Evolutionary conservation across 2,888 invertebrate genomes (phyloP).

Genomic region (Syrista parreyssii): DNA sequence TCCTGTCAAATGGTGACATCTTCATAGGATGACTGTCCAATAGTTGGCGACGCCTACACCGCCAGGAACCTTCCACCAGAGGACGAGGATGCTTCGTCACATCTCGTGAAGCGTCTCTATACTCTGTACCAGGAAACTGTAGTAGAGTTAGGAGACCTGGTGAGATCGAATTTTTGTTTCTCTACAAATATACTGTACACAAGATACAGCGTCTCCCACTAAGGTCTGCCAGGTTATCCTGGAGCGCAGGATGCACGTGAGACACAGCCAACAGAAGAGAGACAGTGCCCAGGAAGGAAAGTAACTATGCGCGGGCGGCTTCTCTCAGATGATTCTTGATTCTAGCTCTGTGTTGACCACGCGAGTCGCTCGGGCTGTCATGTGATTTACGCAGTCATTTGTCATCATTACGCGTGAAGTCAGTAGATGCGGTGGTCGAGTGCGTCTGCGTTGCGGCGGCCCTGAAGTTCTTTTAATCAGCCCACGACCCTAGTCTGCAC

Average conservation of each 20-base stretch:
- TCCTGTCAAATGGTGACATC: conserved; percentile 54
- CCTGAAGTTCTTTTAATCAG: neutral
- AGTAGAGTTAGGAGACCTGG: neutral
- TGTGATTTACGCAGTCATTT: conserved; percentile 54
- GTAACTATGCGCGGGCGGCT: neutral
- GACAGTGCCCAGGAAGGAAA: neutral
- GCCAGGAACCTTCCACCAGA: neutral
- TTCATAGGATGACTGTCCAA: conserved; percentile 41
- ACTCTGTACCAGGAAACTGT: neutral
- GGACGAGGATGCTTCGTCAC: neutral
- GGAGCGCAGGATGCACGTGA: neutral
- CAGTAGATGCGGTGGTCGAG: conserved; percentile 21
- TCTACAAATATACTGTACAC: neutral
- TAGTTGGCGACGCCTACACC: conserved; percentile 24
- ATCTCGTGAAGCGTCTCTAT: neutral
- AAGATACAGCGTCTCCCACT: neutral
- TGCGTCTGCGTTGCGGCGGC: neutral
- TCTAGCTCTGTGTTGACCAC: conserved; percentile 22
- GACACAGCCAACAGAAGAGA: neutral
- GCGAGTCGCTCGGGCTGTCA: conserved; percentile 45
- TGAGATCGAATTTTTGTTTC: neutral
- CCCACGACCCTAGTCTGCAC: neutral
- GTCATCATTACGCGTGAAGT: conserved; percentile 53
- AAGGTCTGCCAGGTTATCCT: neutral
- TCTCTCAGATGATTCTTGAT: neutral